Percentiles rank a stretch among this genome's conserved stretches.
Evolutionary conservation across 2,797 vertebrate species (phyloP).

Genomic region (Xerus rutilus): DNA sequence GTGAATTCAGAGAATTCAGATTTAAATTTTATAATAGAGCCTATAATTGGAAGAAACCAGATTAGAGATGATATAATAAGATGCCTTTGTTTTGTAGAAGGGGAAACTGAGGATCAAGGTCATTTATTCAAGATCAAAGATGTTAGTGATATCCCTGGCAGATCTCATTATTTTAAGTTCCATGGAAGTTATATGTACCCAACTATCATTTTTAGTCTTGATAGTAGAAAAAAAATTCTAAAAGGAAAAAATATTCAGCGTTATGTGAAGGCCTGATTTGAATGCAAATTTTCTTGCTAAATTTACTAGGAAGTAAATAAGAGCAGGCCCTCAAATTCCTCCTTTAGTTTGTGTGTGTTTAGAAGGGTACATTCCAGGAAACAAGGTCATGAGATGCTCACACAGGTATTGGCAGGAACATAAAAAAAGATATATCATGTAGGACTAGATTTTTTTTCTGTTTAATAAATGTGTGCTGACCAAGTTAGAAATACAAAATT

Average conservation of each 20-base stretch:
- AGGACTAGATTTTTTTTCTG: conserved; percentile 40
- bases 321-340: not conserved
- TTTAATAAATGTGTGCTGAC: conserved; percentile 55
- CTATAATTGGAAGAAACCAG: not conserved
- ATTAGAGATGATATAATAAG: conserved; percentile 7
- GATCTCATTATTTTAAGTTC: not conserved
- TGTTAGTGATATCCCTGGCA: not conserved
- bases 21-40: not conserved
- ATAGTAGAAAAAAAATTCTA: not conserved
- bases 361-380: conserved; percentile 46
- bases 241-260: not conserved
- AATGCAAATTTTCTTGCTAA: conserved; percentile 5
- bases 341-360: not conserved
- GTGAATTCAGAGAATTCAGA: conserved; percentile 33
- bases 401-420: conserved; percentile 58
- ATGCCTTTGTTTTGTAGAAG: not conserved
- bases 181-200: not conserved
- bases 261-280: not conserved
- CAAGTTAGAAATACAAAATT: conserved; percentile 70
- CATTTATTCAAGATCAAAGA: conserved; percentile 17
- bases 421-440: conserved; percentile 75
- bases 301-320: conserved; percentile 42
- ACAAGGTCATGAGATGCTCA: conserved; percentile 41
- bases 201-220: not conserved
- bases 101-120: not conserved